phyloP scores from a whole-genome alignment of 1,140 invertebrate genomes.

The Dufourea novaeangliae region DNA sequence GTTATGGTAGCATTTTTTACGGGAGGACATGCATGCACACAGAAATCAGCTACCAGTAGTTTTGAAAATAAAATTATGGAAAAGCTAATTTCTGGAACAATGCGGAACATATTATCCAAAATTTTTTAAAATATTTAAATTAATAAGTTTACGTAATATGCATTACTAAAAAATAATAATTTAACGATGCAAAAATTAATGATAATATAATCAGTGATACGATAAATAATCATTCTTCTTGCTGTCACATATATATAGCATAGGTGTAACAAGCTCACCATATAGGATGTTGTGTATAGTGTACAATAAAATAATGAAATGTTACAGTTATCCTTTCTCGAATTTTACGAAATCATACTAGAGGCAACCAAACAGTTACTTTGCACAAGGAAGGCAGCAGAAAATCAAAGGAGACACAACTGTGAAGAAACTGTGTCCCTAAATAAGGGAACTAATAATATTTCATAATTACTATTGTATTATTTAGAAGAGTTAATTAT shows the following conservation, averaged over 20 bases:
- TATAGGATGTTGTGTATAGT: not conserved
- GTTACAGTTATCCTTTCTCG: conserved; percentile 81
- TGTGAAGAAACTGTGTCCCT: not conserved
- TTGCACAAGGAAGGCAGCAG: not conserved
- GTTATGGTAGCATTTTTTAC: not conserved
- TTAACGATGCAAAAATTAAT: not conserved
- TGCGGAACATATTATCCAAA: too few species aligned
- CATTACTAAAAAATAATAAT: not conserved
- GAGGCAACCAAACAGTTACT: conserved; percentile 53
- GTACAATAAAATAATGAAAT: conserved; percentile 22
- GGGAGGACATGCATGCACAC: too few species aligned
- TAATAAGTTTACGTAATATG: not conserved
- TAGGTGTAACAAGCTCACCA: not conserved
- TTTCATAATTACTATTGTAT: not conserved
- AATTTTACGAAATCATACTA: conserved; percentile 82
- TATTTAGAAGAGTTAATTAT: not conserved
- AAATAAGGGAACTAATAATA: not conserved
- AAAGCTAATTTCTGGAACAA: too few species aligned
- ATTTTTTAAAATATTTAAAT: not conserved
- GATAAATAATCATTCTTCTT: too few species aligned
- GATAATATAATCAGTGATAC: too few species aligned
- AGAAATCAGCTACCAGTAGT: too few species aligned
- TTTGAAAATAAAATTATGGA: too few species aligned
- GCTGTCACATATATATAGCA: not conserved
- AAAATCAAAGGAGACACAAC: not conserved